Evolutionary conservation across 2,888 invertebrate species (phyloP), one percentile per base, ranked within the genome.

Genomic region (Pyrgus malvae): DNA sequence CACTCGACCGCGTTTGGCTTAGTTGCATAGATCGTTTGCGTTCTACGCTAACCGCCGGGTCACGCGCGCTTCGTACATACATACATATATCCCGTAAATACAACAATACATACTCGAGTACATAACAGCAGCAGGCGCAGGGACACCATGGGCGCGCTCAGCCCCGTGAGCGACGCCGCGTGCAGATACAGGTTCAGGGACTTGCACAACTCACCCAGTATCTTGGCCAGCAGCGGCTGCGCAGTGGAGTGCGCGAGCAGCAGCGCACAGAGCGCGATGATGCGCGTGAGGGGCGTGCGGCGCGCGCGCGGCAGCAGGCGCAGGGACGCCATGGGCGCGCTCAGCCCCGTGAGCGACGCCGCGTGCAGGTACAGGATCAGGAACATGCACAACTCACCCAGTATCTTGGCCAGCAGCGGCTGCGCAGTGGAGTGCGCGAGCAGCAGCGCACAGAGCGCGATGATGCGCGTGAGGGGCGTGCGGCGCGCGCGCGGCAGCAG

Each of bases 371-470:
- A 23, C n/a, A n/a, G n/a, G n/a, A n/a, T n/a, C n/a, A n/a, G n/a
- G n/a, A n/a, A n/a, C n/a, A n/a, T n/a, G n/a, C n/a, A n/a, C n/a
- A n/a, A n/a, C n/a, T n/a, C n/a, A n/a, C n/a, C n/a, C n/a, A 99
- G 89, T 79, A 98, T 99, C 87, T 98, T 95, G 55, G 98, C 96
- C 54, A 99, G 93, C 59, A 99, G 92, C 38, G 99, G 99, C 72
- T 99, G 91, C 33, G 99, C 99, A 21, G 99, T 99, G 74, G 98
- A 98, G 65, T 99, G 93, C 57, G 98, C 94, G 38, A 99, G 92
- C 61, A 99, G 91, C 56, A 98, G 91, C 50, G 95, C 95, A 82
- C 98, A 98, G 82, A 99, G 98, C 56, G 95, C 95, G 65, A 99
- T 98, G 59, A 99, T 93, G 67, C 97, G 94, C 49, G 96, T 94